phyloP scores from a whole-genome alignment of 2,113 vertebrate species.

The Gyps fulvus region DNA sequence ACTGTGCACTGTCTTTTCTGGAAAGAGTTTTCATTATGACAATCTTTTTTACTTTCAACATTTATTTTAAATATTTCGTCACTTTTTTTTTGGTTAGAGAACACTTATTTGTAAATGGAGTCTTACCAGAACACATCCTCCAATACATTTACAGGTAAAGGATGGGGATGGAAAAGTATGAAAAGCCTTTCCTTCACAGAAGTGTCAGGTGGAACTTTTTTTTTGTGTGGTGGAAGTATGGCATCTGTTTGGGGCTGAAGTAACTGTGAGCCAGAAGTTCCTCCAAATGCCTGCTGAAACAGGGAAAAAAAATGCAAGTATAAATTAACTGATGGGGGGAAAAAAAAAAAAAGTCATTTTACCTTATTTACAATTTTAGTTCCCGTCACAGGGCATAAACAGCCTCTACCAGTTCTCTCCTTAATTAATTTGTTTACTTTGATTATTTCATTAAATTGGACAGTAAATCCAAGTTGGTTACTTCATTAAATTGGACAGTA shows the following conservation, averaged over 20 bases:
- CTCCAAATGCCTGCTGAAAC: slow-evolving; percentile 67
- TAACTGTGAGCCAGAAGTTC: slow-evolving; percentile 64
- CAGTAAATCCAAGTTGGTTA: background rate
- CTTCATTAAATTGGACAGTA: background rate
- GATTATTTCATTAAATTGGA: background rate
- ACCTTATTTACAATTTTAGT: background rate
- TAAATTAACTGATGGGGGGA: background rate
- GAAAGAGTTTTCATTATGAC: background rate
- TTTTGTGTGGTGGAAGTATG: slow-evolving; percentile 84
- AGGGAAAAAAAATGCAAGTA: background rate
- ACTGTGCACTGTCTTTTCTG: background rate
- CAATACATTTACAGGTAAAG: slow-evolving; percentile 86
- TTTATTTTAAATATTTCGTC: background rate
- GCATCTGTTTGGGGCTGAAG: slow-evolving; percentile 89
- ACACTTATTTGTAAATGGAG: background rate
- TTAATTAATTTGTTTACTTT: background rate
- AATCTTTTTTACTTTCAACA: background rate
- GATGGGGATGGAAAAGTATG: slow-evolving; percentile 91
- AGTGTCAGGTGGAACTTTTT: slow-evolving; percentile 85
- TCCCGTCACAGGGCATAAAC: background rate
- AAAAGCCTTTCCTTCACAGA: slow-evolving; percentile 90
- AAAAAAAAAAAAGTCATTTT: background rate
- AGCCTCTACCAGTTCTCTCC: background rate
- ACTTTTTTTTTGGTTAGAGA: background rate
- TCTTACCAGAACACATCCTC: slow-evolving; percentile 95